phyloP scores from a whole-genome alignment of 2,113 vertebrate species.

The Poicephalus meyeri region DNA sequence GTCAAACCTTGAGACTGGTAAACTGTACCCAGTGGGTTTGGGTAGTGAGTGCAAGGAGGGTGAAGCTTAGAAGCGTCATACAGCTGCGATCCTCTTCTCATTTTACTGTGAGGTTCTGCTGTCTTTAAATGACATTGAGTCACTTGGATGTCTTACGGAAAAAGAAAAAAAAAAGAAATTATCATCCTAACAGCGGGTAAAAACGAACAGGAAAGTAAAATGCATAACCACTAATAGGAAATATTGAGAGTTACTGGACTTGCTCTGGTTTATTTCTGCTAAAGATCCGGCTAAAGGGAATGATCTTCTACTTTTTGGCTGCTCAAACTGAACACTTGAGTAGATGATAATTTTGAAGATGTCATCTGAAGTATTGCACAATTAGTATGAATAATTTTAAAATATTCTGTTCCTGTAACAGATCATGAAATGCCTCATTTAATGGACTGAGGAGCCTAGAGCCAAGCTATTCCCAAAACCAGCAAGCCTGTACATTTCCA shows the following conservation, averaged over 20 bases:
- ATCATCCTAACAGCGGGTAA: background rate
- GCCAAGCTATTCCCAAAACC: background rate
- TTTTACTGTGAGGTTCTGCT: background rate
- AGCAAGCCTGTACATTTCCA: background rate
- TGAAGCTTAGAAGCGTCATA: background rate
- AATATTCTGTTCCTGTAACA: background rate
- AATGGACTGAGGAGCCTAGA: background rate
- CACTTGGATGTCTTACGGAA: background rate
- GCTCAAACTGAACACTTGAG: background rate
- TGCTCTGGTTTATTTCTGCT: background rate
- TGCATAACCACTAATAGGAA: background rate
- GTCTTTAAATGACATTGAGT: background rate
- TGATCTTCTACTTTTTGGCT: background rate
- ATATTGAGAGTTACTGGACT: background rate
- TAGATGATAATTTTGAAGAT: background rate
- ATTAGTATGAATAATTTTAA: background rate
- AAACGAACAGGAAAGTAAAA: background rate
- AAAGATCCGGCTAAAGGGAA: background rate
- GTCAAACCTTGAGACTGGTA: background rate
- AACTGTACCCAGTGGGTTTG: background rate
- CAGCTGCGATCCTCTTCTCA: background rate
- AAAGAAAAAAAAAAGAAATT: background rate
- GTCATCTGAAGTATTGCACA: background rate
- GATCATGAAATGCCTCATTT: background rate
- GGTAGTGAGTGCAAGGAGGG: background rate